Percentiles rank a stretch among this genome's conserved stretches.
Evolutionary conservation across 2,113 vertebrate species (phyloP).

Genomic region (Passer montanus): DNA sequence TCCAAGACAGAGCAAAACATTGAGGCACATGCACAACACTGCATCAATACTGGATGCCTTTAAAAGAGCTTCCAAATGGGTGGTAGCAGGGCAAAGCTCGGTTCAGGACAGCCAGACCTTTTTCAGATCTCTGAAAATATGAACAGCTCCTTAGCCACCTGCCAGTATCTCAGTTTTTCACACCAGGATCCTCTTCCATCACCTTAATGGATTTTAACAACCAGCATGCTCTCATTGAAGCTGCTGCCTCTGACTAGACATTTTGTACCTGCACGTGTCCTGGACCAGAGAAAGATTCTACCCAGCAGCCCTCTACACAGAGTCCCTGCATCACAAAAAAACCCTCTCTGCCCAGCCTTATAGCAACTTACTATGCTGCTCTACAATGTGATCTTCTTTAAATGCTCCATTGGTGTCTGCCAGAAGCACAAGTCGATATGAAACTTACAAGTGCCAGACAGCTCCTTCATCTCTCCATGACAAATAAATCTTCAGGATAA

Average conservation of each 20-base stretch:
- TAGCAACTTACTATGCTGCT: slow-evolving; percentile 2
- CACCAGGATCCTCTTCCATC: neutral
- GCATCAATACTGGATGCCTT: neutral
- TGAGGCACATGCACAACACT: neutral
- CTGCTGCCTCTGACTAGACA: neutral
- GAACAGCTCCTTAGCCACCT: neutral
- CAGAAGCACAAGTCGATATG: neutral
- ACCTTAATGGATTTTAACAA: neutral
- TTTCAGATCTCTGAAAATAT: neutral
- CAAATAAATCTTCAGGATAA: slow-evolving; percentile 41
- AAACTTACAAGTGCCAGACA: neutral
- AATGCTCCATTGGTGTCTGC: neutral
- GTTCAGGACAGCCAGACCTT: neutral
- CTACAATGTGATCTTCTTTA: slow-evolving; percentile 6
- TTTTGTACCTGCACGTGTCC: neutral
- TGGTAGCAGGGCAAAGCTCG: neutral
- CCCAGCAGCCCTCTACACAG: neutral
- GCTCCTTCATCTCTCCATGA: slow-evolving; percentile 1
- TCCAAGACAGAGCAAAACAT: neutral
- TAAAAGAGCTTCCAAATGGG: neutral
- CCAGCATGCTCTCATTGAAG: accelerated
- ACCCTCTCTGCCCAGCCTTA: neutral
- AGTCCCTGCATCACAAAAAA: neutral
- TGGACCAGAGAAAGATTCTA: neutral
- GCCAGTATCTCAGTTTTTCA: neutral